Conservation (phyloP, 1,140 invertebrate genomes). For the Bombus superbus region DNA sequence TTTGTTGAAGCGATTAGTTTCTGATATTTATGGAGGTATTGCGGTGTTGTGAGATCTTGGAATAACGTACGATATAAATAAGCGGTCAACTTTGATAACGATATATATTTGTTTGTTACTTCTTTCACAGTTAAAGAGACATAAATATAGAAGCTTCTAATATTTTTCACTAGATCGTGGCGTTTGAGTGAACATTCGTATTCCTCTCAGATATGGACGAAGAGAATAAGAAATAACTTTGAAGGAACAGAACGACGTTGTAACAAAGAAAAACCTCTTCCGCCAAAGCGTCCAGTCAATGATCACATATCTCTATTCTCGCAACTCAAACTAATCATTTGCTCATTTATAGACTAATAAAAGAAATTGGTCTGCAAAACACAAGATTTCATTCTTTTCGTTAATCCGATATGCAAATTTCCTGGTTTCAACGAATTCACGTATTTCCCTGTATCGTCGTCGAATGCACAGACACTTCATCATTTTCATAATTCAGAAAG, state of each 20-base stretch:
- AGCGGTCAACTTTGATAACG: no score
- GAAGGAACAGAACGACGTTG: not conserved
- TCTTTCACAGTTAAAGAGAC: no score
- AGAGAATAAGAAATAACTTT: no score
- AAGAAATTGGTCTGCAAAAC: not conserved
- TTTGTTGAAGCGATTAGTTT: no score
- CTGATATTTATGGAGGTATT: no score
- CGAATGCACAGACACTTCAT: not conserved
- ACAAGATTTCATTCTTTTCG: not conserved
- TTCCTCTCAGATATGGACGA: not conserved
- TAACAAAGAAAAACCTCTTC: not conserved
- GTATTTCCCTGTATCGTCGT: not conserved
- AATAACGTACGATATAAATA: no score
- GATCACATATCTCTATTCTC: not conserved
- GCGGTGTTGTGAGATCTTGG: no score
- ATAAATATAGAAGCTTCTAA: no score
- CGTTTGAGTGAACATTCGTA: not conserved
- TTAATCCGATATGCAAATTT: not conserved
- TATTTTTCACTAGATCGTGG: no score
- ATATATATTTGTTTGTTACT: no score
- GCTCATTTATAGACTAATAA: not conserved
- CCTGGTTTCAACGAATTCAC: not conserved
- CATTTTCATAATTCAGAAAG: slow-evolving; percentile 25
- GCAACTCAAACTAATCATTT: not conserved
- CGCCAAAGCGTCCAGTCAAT: not conserved